phyloP scores from a whole-genome alignment of 2,888 invertebrate species.

The Cryptophagus acutangulus region DNA sequence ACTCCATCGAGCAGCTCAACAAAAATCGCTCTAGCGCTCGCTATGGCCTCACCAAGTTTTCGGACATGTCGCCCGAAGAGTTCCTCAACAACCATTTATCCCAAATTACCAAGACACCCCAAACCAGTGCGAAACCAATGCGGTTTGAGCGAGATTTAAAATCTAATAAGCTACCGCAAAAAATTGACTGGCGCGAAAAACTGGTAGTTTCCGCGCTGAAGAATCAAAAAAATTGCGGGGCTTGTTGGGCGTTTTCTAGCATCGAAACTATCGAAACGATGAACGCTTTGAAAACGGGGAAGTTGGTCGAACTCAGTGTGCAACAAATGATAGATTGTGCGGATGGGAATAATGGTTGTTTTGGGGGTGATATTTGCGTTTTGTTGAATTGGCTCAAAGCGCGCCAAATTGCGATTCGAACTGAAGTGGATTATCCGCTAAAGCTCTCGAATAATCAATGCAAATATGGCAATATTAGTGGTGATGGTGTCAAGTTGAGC shows the following conservation, averaged over 20 bases:
- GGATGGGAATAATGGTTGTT: constrained; percentile 67
- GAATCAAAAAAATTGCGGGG: constrained; percentile 73
- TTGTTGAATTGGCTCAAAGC: constrained; percentile 66
- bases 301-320: constrained; percentile 61
- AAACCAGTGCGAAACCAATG: constrained; percentile 7
- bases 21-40: constrained; percentile 44
- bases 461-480: constrained; percentile 42
- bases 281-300: constrained; percentile 63
- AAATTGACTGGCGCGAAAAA: constrained; percentile 51
- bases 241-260: constrained; percentile 83
- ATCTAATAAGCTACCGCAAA: constrained; percentile 34
- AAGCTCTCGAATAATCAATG: constrained; percentile 51
- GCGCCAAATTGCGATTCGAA: constrained; percentile 54
- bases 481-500: constrained; percentile 49
- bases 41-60: constrained; percentile 58
- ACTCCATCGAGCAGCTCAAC: constrained; percentile 50
- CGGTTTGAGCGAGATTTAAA: constrained; percentile 8
- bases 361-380: constrained; percentile 76
- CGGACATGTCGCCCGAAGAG: constrained; percentile 57
- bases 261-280: constrained; percentile 72
- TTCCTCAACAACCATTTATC: constrained; percentile 43
- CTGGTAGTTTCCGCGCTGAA: constrained; percentile 63
- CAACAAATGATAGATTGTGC: constrained; percentile 83
- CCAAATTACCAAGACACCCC: not conserved
- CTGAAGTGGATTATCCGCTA: constrained; percentile 61